These are phyloP conservation scores for Diachrysia chrysitis DNA, from an alignment of 2,888 invertebrate species.

Conservation along the genomic window DNA sequence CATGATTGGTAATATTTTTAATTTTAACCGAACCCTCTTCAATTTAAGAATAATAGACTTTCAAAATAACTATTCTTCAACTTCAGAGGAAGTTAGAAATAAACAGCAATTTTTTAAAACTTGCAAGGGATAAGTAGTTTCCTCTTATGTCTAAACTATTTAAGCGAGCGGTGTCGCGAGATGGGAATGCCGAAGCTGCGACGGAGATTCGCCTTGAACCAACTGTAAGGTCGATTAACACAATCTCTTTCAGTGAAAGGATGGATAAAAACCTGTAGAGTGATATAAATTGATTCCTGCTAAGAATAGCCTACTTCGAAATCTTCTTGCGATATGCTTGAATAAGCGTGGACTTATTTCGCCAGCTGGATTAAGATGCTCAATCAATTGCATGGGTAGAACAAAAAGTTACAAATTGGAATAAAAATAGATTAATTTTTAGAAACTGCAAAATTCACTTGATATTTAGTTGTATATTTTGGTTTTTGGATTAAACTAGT, in stretches of 20 bases:
- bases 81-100: neutral
- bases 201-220: slow-evolving; percentile 5
- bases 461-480: too few relatives aligned
- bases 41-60: neutral
- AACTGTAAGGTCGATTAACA: slow-evolving; percentile 13
- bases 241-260: slow-evolving; percentile 35
- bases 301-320: neutral
- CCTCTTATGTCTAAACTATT: neutral
- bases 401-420: neutral
- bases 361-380: neutral
- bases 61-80: neutral
- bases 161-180: neutral
- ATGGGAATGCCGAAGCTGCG: slow-evolving; percentile 6
- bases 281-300: neutral
- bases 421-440: too few relatives aligned
- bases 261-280: neutral
- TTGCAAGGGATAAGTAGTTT: neutral
- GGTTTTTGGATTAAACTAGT: too few relatives aligned
- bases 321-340: neutral
- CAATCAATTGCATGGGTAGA: neutral
- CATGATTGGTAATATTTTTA: neutral
- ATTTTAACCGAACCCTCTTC: too few relatives aligned
- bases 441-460: too few relatives aligned
- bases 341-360: neutral
- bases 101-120: neutral